A percentile compares a stretch with the other conserved stretches of the same genome.
Evolutionary conservation across 2,113 vertebrate genomes (phyloP).

Genomic region (Rostratula benghalensis): DNA sequence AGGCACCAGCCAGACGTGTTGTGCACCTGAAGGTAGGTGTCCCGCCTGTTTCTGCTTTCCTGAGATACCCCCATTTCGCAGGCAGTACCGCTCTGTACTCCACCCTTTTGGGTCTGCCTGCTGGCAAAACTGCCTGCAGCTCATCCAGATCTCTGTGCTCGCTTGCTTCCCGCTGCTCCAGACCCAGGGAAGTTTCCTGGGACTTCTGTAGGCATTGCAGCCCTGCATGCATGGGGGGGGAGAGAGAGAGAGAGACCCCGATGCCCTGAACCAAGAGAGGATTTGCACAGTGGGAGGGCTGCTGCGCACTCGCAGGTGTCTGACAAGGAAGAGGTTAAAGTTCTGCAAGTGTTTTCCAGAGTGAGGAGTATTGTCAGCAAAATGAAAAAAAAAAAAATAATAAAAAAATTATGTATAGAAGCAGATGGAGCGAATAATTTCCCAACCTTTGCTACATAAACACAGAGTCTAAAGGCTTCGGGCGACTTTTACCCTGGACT

Average conservation of each 20-base stretch:
- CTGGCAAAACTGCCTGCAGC: not conserved
- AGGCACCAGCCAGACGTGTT: accelerated
- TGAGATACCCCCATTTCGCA: not conserved
- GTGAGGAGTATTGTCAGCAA: not conserved
- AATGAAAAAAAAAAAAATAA: constrained; percentile 53
- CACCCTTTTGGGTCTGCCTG: not conserved
- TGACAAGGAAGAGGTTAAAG: not conserved
- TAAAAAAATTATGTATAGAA: constrained; percentile 53
- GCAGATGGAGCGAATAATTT: constrained; percentile 60
- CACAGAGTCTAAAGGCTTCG: constrained; percentile 64
- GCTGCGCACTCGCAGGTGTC: not conserved
- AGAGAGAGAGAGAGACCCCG: not conserved
- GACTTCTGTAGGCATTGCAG: not conserved
- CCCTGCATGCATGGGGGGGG: accelerated
- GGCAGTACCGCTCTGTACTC: not conserved
- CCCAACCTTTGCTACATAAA: constrained; percentile 60
- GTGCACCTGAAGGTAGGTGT: not conserved
- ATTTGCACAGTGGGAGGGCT: not conserved
- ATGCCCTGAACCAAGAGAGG: not conserved
- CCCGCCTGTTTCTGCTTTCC: not conserved
- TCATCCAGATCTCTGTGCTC: not conserved
- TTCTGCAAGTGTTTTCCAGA: constrained; percentile 10
- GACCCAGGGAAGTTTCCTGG: not conserved
- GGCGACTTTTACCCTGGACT: constrained; percentile 75
- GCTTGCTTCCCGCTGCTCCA: not conserved